Base-by-base conservation (phyloP, 2,888 invertebrate genomes). In the Lydus trimaculatus region DNA sequence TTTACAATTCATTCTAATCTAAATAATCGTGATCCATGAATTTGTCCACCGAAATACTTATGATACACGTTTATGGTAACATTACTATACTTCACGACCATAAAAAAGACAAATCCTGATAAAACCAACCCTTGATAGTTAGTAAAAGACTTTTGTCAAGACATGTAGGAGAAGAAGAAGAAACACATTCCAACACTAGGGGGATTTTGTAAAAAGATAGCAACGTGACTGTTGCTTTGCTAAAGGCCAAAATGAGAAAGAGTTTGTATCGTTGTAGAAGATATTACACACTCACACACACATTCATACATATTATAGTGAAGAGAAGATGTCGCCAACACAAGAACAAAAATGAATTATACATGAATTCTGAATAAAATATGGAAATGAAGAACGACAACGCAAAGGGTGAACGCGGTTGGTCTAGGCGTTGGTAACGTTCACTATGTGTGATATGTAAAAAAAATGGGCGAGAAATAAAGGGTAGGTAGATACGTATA, bases 291-390 rank as follows among this genome's bases (percentile, higher is more conserved):
- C 13, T 4, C 6, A 52, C 25, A 52, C 17, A 23, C 20, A 48
- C 20, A 20, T 20, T 7, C 17, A 48, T 48, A 48, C 20, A 20
- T 48, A 43, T 20, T 20, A 36, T 52, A 52, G 23, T 25, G 25
- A 58, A 56, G 43, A 58, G 65, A 66, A 75, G 76, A 80, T 78
- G 79, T 73, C 78, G 75, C 72, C 76, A 79, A 75, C 52, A 52
- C 31, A 62, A 61, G 61, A 61, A 64, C 79, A 76, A 78, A 79
- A 80, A 82, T 84, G 83, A 83, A 84, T 84, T 83, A 83, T 81
- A 83, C 83, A 84, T 83, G 83, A 83, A 81, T 52, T 72, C 75
- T 78, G 82, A 81, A 82, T 81, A 81, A 82, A 81, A 81, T 83
- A 84, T 84, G 83, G 81, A 82, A 82, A 83, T 82, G 78, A 81